These are phyloP conservation scores for Pygoscelis antarcticus DNA, from an alignment of 2,113 vertebrate species.

Conservation along the genomic window DNA sequence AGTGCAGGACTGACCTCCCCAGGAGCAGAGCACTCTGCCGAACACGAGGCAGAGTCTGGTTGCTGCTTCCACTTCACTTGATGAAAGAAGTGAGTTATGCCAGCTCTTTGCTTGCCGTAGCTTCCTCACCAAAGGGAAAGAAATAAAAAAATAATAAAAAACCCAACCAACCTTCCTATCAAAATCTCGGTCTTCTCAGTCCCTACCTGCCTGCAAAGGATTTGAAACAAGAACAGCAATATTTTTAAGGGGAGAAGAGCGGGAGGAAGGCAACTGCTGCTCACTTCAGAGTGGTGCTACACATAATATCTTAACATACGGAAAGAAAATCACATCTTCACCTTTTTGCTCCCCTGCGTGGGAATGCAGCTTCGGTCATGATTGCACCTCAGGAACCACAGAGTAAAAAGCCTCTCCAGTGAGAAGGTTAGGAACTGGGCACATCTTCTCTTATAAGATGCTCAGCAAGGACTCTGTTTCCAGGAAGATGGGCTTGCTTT, in stretches of 20 bases:
- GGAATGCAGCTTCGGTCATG: background rate
- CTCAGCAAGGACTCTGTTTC: constrained; percentile 1
- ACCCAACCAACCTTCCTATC: background rate
- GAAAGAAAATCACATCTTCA: constrained; percentile 38
- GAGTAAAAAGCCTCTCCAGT: background rate
- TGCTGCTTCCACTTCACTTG: constrained; percentile 1
- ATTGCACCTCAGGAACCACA: constrained; percentile 22
- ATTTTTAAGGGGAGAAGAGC: background rate
- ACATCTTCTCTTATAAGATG: background rate
- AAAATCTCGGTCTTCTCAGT: background rate
- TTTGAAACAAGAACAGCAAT: background rate
- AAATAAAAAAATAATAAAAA: no score
- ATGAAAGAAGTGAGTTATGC: background rate
- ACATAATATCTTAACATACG: background rate
- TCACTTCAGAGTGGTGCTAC: constrained; percentile 3
- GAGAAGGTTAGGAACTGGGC: constrained; percentile 41
- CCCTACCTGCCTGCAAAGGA: background rate
- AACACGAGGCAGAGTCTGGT: background rate
- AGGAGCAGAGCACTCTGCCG: background rate
- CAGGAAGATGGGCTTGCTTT: constrained; percentile 10
- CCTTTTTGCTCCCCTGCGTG: background rate
- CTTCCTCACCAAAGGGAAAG: background rate
- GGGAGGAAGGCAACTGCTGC: background rate
- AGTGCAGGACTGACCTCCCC: background rate
- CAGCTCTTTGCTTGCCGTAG: background rate